These are phyloP conservation scores for Montipora sp. DNA, from an alignment of 64 coral and sea anemone species.

Conservation along the genomic window DNA sequence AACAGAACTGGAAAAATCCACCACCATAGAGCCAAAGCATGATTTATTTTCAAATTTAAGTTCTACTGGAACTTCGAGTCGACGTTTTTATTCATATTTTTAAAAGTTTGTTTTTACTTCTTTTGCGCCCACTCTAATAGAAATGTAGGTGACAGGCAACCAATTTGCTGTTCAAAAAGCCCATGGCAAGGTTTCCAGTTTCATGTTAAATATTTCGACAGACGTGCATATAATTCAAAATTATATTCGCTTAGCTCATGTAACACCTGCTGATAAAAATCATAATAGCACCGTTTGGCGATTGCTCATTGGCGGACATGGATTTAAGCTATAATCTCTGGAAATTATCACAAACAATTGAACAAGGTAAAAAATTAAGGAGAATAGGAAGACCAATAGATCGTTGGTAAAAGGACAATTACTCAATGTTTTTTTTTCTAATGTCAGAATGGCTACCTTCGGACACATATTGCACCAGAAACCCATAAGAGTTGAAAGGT, in stretches of 20 bases:
- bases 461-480: no score
- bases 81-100: neutral
- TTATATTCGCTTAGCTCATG: neutral
- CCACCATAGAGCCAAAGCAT: neutral
- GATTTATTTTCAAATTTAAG: neutral
- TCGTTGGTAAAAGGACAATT: no score
- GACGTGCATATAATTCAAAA: neutral
- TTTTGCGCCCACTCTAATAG: neutral
- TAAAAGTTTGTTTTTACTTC: conserved; percentile 10
- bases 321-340: neutral
- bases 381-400: neutral
- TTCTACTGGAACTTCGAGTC: neutral
- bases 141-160: neutral
- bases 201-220: neutral
- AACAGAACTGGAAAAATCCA: neutral
- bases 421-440: no score
- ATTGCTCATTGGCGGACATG: conserved; percentile 5
- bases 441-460: no score
- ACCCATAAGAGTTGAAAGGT: no score
- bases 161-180: neutral
- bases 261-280: conserved; percentile 21
- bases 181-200: neutral
- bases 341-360: neutral
- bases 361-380: neutral
- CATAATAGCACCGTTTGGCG: neutral